These are phyloP conservation scores for Eulemur rubriventer DNA, from an alignment of 2,797 vertebrate species.

Conservation along the genomic window DNA sequence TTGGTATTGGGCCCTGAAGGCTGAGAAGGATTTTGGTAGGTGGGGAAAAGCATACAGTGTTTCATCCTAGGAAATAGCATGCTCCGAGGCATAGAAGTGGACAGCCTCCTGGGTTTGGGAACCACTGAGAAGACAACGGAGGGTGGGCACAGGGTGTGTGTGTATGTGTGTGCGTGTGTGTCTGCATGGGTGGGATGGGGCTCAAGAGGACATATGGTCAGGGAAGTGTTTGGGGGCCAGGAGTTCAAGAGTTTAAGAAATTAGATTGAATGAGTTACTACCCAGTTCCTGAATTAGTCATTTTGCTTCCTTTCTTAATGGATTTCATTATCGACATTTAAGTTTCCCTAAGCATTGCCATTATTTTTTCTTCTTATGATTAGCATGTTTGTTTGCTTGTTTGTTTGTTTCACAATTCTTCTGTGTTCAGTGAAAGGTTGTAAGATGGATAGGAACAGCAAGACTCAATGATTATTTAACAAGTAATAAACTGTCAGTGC, in stretches of 20 bases:
- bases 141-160: neutral
- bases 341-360: conserved; percentile 64
- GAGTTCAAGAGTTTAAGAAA: conserved; percentile 75
- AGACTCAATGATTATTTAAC: conserved; percentile 80
- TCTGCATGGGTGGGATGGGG: neutral
- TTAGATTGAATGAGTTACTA: conserved; percentile 72
- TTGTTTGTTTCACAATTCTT: conserved; percentile 62
- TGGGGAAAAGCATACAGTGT: neutral
- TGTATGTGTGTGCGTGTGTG: too few species aligned
- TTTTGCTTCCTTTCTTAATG: conserved; percentile 79
- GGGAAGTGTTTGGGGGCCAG: conserved; percentile 60
- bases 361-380: conserved; percentile 52
- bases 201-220: conserved; percentile 60
- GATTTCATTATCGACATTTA: conserved; percentile 70
- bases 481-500: conserved; percentile 75
- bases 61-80: neutral
- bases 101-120: neutral
- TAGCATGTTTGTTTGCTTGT: conserved; percentile 61
- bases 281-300: conserved; percentile 80
- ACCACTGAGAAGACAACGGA: neutral
- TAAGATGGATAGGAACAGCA: conserved; percentile 71
- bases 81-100: neutral
- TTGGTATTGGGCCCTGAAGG: neutral
- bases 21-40: neutral
- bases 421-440: conserved; percentile 69